Conservation (phyloP, 2,113 vertebrate species). For the Etheostoma cragini region DNA sequence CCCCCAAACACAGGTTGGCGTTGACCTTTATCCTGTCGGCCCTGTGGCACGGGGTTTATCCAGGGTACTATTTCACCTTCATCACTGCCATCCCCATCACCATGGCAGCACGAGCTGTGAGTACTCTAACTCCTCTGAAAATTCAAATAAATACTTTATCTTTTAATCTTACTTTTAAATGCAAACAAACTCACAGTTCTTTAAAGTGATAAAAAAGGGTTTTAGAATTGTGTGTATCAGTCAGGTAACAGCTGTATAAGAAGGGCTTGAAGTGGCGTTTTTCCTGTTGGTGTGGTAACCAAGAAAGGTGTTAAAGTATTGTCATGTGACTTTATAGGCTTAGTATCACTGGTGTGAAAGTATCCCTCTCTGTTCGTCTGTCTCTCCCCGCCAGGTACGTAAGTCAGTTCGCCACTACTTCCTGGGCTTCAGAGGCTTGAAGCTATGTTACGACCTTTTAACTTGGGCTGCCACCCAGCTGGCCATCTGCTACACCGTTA, state of each 20-base stretch:
- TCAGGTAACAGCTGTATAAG: not conserved
- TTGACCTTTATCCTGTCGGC: constrained; percentile 95
- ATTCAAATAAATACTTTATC: not conserved
- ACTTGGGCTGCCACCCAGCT: constrained; percentile 85
- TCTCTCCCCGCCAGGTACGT: constrained; percentile 68
- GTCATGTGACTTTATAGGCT: too few species aligned
- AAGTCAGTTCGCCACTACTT: constrained; percentile 80
- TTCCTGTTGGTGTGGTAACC: not conserved
- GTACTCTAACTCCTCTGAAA: constrained; percentile 62
- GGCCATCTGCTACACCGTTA: constrained; percentile 84
- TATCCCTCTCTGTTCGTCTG: not conserved
- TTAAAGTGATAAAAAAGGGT: too few species aligned
- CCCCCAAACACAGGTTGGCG: constrained; percentile 85
- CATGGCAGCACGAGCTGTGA: constrained; percentile 90
- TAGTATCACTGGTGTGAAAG: not conserved
- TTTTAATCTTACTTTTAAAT: too few species aligned
- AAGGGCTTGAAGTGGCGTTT: not conserved
- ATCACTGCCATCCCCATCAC: constrained; percentile 94
- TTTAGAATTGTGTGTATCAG: not conserved
- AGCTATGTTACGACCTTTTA: constrained; percentile 80
- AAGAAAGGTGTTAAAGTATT: too few species aligned
- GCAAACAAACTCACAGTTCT: too few species aligned
- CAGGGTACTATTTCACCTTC: constrained; percentile 98
- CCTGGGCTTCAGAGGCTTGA: constrained; percentile 65
- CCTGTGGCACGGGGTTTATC: constrained; percentile 97